Evolutionary conservation across 2,797 vertebrate genomes (phyloP).

Genomic region (Trichosurus vulpecula): DNA sequence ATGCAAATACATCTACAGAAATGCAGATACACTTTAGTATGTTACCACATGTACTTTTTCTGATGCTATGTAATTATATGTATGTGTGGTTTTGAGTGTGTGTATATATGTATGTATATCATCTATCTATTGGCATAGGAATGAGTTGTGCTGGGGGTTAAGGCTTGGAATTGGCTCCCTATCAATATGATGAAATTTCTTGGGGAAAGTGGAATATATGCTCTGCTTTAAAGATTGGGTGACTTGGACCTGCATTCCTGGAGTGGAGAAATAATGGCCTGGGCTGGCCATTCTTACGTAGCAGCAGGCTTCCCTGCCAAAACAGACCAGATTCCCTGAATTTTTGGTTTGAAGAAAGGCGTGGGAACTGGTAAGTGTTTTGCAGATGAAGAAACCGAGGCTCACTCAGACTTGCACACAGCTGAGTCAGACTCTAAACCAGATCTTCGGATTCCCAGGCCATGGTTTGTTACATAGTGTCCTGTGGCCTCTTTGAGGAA

Average conservation of each 20-base stretch:
- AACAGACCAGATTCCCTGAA: neutral
- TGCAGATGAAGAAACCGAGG: neutral
- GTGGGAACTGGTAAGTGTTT: neutral
- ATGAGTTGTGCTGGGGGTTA: neutral
- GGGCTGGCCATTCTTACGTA: neutral
- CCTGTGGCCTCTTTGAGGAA: neutral
- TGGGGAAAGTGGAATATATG: neutral
- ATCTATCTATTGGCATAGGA: too few relatives aligned
- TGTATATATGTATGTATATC: neutral
- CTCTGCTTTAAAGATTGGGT: neutral
- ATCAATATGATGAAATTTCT: neutral
- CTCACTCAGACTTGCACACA: neutral
- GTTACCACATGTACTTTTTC: neutral
- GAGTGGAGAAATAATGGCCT: neutral
- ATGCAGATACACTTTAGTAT: neutral
- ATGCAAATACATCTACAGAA: neutral
- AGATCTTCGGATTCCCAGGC: neutral
- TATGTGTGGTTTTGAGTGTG: fast-evolving
- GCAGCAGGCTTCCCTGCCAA: neutral
- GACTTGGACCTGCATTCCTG: neutral
- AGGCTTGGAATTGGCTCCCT: neutral
- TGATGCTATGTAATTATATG: neutral
- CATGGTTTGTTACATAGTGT: neutral
- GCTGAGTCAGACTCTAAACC: neutral
- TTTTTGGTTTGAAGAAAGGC: neutral